A percentile compares a stretch with the other conserved stretches of the same genome.
Conservation (phyloP, 2,113 vertebrate species). For the Sturnus vulgaris region DNA sequence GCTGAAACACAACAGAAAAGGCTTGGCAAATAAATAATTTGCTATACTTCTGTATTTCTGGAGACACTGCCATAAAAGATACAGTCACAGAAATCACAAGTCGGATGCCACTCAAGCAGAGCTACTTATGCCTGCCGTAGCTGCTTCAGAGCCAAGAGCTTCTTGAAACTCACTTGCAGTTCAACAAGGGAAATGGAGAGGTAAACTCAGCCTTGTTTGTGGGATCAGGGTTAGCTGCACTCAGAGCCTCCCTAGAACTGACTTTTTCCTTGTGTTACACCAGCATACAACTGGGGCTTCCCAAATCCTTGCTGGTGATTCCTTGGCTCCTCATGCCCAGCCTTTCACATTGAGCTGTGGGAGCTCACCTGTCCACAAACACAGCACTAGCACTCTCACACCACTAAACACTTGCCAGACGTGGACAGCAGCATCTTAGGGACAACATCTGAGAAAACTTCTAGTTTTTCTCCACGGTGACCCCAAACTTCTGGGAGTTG, state of each 20-base stretch:
- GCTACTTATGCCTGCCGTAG: neutral
- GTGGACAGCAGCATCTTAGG: neutral
- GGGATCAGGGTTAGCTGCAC: neutral
- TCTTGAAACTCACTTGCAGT: neutral
- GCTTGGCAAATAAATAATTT: constrained; percentile 3
- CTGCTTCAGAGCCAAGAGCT: neutral
- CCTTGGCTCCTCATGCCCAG: neutral
- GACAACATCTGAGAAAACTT: neutral
- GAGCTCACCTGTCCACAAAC: neutral
- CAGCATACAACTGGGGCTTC: neutral
- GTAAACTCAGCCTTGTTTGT: neutral
- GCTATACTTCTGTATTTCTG: neutral
- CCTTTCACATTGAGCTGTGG: neutral
- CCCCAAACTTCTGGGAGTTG: neutral
- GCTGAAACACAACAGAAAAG: constrained; percentile 24
- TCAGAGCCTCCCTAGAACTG: neutral
- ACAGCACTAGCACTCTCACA: neutral
- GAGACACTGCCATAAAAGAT: neutral
- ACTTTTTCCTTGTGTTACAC: neutral
- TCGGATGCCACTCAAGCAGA: neutral
- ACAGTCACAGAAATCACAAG: neutral
- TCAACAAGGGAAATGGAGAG: neutral
- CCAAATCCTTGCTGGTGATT: neutral
- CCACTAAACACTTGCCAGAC: neutral
- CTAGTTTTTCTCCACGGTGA: neutral